Conservation (phyloP, 1,140 invertebrate species). For the Melipona quadrifasciata region DNA sequence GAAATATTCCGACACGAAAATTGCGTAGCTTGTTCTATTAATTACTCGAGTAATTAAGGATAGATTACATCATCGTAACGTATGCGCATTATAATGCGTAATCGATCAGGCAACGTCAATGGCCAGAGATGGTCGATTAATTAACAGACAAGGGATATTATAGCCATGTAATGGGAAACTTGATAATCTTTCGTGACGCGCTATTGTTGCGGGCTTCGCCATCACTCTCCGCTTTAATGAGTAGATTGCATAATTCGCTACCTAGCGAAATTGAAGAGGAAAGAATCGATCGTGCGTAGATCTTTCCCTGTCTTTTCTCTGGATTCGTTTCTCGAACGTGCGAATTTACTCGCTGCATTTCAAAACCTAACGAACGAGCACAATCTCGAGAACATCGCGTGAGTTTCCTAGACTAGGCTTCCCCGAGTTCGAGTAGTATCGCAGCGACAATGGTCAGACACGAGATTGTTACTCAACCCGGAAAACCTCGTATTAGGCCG, state of each 20-base stretch:
- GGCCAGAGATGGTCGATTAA: conserved; percentile 26
- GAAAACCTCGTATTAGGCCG: neutral
- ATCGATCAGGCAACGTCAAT: conserved; percentile 31
- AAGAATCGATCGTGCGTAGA: no score
- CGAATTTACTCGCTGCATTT: neutral
- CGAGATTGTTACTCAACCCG: neutral
- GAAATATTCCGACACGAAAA: neutral
- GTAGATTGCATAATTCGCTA: neutral
- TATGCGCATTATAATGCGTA: neutral
- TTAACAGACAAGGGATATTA: conserved; percentile 6
- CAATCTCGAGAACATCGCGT: no score
- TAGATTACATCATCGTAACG: conserved; percentile 37
- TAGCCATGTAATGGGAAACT: conserved; percentile 20
- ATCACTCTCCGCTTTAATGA: neutral
- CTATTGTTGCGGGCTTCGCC: neutral
- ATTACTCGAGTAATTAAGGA: conserved; percentile 8
- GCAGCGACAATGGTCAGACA: neutral
- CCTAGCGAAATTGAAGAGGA: neutral
- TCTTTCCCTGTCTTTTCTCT: neutral
- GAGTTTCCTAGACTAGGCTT: no score
- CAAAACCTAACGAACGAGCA: neutral
- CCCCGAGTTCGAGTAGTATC: neutral
- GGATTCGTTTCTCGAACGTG: no score
- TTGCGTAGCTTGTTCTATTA: neutral
- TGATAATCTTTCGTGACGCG: conserved; percentile 14